phyloP scores from a whole-genome alignment of 92 coral and sea anemone genomes.

The Epizoanthus stellaris region DNA sequence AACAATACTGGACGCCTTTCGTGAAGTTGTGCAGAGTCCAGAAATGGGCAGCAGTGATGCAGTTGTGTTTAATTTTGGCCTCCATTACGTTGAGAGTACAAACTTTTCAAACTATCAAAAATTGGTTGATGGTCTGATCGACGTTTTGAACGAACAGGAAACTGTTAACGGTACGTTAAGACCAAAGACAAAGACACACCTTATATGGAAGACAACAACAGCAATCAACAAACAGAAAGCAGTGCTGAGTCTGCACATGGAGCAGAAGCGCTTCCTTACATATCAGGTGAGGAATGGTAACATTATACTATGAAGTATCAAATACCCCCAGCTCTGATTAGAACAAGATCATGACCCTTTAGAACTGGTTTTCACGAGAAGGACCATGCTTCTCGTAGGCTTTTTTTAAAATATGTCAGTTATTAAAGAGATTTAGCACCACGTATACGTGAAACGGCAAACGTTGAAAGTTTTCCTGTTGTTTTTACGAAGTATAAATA shows the following conservation, averaged over 20 bases:
- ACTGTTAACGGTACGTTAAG: background rate
- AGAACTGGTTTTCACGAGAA: too few species aligned
- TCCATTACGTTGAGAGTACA: constrained; percentile 40
- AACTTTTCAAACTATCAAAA: constrained; percentile 40
- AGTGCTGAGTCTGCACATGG: constrained; percentile 43
- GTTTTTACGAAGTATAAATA: too few species aligned
- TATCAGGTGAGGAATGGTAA: constrained; percentile 59
- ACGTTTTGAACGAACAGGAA: constrained; percentile 24
- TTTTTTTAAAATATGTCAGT: too few species aligned
- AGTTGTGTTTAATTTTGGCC: constrained; percentile 42
- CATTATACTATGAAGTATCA: too few species aligned
- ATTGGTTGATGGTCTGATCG: constrained; percentile 25
- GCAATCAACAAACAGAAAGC: constrained; percentile 69
- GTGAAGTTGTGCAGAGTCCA: constrained; percentile 60
- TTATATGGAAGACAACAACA: constrained; percentile 85
- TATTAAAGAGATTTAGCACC: too few species aligned
- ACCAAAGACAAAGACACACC: constrained; percentile 13
- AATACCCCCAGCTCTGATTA: too few species aligned
- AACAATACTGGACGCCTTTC: constrained; percentile 65
- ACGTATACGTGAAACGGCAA: too few species aligned
- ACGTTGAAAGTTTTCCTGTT: too few species aligned
- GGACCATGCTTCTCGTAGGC: too few species aligned
- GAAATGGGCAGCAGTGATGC: constrained; percentile 51
- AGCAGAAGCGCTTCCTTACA: constrained; percentile 69
- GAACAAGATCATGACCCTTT: too few species aligned